These are phyloP conservation scores for Bathynomus jamesi DNA, from an alignment of 1,140 invertebrate genomes.

Conservation along the genomic window DNA sequence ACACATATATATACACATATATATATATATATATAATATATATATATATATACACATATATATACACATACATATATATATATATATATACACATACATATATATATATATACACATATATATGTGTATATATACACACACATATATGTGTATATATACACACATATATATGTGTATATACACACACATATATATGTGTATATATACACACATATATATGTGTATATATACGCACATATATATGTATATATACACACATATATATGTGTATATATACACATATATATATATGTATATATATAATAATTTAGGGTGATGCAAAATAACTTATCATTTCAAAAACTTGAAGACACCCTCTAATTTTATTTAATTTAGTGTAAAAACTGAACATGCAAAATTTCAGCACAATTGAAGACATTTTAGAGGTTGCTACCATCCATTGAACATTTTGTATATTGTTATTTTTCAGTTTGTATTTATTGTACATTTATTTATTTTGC, in stretches of 20 bases:
- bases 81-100: constrained; percentile 6
- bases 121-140: constrained; percentile 8
- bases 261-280: background rate
- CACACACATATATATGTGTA: constrained; percentile 4
- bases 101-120: constrained; percentile 8
- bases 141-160: background rate
- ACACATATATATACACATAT: constrained; percentile 7
- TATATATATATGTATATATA: background rate
- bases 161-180: background rate
- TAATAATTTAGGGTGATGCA: too few relatives aligned
- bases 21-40: constrained; percentile 4
- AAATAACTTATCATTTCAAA: too few relatives aligned
- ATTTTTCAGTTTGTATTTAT: too few relatives aligned
- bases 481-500: too few relatives aligned
- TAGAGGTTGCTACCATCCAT: too few relatives aligned
- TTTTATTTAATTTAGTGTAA: too few relatives aligned
- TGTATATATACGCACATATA: background rate
- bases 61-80: constrained; percentile 13
- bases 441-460: too few relatives aligned
- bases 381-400: too few relatives aligned
- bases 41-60: constrained; percentile 11
- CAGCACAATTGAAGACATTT: too few relatives aligned
- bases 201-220: constrained; percentile 6
- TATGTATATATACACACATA: constrained; percentile 3
- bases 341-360: too few relatives aligned